Conservation (phyloP, 2,797 vertebrate genomes). For the Malacoraja senta region DNA sequence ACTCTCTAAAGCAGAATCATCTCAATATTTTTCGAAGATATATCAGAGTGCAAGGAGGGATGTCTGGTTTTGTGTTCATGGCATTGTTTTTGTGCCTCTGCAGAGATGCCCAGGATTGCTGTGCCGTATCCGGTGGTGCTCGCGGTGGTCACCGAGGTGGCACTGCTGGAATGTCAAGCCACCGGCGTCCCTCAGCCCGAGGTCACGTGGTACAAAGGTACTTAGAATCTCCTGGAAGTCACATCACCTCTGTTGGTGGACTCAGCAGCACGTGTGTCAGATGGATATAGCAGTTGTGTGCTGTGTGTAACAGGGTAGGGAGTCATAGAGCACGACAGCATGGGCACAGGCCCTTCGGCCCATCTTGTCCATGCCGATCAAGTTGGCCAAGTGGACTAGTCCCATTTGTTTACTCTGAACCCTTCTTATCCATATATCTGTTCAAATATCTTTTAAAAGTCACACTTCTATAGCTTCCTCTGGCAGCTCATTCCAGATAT, state of each 20-base stretch:
- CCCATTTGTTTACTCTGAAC: too few species aligned
- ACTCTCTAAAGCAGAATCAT: neutral
- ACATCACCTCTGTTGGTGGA: too few species aligned
- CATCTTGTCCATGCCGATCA: too few species aligned
- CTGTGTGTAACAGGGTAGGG: too few species aligned
- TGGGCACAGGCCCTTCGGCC: too few species aligned
- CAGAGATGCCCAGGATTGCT: constrained; percentile 64
- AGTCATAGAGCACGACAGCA: too few species aligned
- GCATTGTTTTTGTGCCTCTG: neutral
- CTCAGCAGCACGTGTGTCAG: neutral
- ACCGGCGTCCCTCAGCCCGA: constrained; percentile 66
- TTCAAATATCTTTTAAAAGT: too few species aligned
- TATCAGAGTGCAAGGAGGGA: neutral
- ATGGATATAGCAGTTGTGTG: neutral
- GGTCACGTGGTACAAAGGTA: constrained; percentile 81
- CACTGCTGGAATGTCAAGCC: constrained; percentile 64
- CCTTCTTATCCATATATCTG: too few species aligned
- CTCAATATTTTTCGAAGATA: neutral
- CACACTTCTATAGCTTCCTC: too few species aligned
- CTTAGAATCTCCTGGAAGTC: neutral
- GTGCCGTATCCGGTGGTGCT: constrained; percentile 57
- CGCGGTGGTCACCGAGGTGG: constrained; percentile 64
- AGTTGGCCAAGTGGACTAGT: too few species aligned
- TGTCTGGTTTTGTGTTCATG: neutral
- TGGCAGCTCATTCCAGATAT: too few species aligned